These are phyloP conservation scores for Hepsetus odoe DNA, from an alignment of 2,113 vertebrate species.

Conservation along the genomic window DNA sequence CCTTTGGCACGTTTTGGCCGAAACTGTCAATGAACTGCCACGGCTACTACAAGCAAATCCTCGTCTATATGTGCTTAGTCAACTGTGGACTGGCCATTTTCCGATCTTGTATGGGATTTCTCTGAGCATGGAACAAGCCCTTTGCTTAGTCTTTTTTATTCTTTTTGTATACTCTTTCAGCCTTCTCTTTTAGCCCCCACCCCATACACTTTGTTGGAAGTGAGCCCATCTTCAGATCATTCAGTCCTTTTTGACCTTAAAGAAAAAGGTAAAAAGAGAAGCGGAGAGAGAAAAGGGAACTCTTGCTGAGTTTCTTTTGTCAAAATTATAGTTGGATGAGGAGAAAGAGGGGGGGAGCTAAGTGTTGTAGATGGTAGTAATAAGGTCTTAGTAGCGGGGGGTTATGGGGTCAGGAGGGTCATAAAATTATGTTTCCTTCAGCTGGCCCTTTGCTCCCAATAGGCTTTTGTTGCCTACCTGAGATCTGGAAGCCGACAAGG, in stretches of 20 bases:
- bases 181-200: constrained; percentile 66
- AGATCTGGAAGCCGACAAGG: constrained; percentile 74
- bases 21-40: constrained; percentile 67
- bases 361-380: constrained; percentile 67
- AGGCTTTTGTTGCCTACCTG: constrained; percentile 78
- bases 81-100: constrained; percentile 70
- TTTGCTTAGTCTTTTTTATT: constrained; percentile 63
- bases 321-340: constrained; percentile 67
- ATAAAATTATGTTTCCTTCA: constrained; percentile 61
- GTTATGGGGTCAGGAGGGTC: constrained; percentile 57
- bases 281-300: constrained; percentile 64
- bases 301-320: constrained; percentile 78
- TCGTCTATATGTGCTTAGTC: constrained; percentile 69
- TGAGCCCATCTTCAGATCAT: constrained; percentile 70
- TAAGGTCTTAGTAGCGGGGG: constrained; percentile 51
- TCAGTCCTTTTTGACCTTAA: constrained; percentile 73
- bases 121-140: constrained; percentile 73
- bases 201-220: constrained; percentile 67
- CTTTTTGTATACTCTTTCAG: constrained; percentile 70
- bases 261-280: constrained; percentile 56
- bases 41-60: constrained; percentile 74
- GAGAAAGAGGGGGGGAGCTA: constrained; percentile 52
- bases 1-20: constrained; percentile 78
- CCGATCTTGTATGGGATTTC: constrained; percentile 73
- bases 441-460: constrained; percentile 56